Evolutionary conservation across 1,140 invertebrate genomes (phyloP).

Genomic region (Agrypnia vestita): DNA sequence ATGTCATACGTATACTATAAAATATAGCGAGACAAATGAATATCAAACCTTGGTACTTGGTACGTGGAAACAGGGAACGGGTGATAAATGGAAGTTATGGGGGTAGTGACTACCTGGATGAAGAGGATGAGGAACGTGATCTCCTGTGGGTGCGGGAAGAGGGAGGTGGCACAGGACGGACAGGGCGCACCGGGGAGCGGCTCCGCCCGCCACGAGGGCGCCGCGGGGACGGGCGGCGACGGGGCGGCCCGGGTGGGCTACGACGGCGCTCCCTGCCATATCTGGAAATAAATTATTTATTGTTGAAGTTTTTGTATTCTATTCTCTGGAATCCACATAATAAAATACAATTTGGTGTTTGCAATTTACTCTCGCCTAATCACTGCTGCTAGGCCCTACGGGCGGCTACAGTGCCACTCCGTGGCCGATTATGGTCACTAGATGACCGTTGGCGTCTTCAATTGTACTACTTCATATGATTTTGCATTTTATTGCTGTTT

Average conservation of each 20-base stretch:
- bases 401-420: no score
- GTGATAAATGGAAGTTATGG: neutral
- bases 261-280: slow-evolving; percentile 68
- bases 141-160: slow-evolving; percentile 73
- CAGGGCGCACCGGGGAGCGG: slow-evolving; percentile 75
- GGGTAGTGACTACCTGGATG: slow-evolving; percentile 78
- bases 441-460: no score
- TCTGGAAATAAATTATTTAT: slow-evolving; percentile 21
- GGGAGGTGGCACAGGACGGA: slow-evolving; percentile 77
- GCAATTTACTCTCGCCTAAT: no score
- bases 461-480: no score
- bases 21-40: neutral
- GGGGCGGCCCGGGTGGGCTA: slow-evolving; percentile 68
- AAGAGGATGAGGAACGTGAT: slow-evolving; percentile 86
- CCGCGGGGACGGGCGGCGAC: slow-evolving; percentile 65
- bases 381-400: no score
- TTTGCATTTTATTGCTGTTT: no score
- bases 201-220: slow-evolving; percentile 74
- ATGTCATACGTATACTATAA: no score
- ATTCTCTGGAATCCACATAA: no score
- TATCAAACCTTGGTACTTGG: slow-evolving; percentile 7
- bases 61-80: neutral
- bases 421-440: no score
- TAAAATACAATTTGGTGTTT: no score
- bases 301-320: no score